Evolutionary conservation across 2,888 invertebrate species (phyloP).

Genomic region (Bugulina stolonifera): DNA sequence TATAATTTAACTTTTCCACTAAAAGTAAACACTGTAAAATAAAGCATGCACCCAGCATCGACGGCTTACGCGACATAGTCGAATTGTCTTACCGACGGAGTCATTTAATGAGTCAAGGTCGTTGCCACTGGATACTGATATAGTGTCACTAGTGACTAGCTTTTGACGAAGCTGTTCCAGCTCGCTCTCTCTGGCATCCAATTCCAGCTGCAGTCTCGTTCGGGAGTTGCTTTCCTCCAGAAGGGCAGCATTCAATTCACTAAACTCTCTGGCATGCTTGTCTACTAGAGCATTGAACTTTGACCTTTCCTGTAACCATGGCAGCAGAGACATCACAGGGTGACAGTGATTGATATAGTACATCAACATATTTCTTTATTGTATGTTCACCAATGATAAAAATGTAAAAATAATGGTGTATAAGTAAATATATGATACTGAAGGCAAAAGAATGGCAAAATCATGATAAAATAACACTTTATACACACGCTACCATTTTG

Average conservation of each 20-base stretch:
- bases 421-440: no score
- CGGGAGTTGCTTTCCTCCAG: constrained; percentile 58
- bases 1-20: no score
- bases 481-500: no score
- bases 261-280: constrained; percentile 77
- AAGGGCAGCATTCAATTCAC: constrained; percentile 77
- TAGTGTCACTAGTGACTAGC: constrained; percentile 77
- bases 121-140: constrained; percentile 76
- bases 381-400: no score
- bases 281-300: constrained; percentile 82
- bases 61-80: no score
- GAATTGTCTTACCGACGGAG: constrained; percentile 63
- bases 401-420: no score
- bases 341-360: no score
- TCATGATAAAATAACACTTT: no score
- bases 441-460: no score
- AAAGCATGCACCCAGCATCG: no score
- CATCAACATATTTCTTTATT: no score
- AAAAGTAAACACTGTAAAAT: no score
- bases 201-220: constrained; percentile 84
- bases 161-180: constrained; percentile 81
- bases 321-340: neutral
- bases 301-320: constrained; percentile 67
- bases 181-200: constrained; percentile 92
- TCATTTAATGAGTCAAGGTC: constrained; percentile 54